Evolutionary conservation across 2,113 vertebrate species (phyloP), one percentile per base, ranked within the genome.

Genomic region (Megalops atlanticus): DNA sequence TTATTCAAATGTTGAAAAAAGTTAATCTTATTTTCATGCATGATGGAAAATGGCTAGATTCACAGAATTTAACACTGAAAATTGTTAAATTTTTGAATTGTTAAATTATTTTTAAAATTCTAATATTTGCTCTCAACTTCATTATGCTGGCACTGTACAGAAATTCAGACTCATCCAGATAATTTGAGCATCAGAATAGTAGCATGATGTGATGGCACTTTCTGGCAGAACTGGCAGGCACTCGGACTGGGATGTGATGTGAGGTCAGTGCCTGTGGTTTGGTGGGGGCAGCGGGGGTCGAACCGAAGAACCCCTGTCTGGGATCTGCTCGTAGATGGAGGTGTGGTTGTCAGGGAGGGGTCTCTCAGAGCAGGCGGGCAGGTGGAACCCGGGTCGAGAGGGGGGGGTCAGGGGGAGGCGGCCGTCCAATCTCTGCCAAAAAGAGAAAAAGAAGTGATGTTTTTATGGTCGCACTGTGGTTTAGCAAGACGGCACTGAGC

Each of bases 311-410:
- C 38, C 72, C 76, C 86, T 82, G 21, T 78, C 78, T 77, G 85
- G 85, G 54, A 88, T 88, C 79, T 83, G 83, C 68, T 89, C 84
- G n/a, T 89, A 89, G 69, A 89, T 88, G 41, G 10, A 64, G 5
- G 39, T 35, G 0, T 76, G 68, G 76, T 45, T 52, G 0, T 16
- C 3, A 27, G 58, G 1, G 47, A 41, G n/a, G n/a, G 1, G 6
- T 7, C 41, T 64, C 35, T 78, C 71, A 21, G 81, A 43, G 74
- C 36, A 83, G 18, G 36, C 33, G 69, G 64, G 31, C 45, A 24
- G 79, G 38, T 47, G 24, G 76, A 68, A 7, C 21, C 4, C 33
- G 10, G 52, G 1, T 11, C 38, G 39, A 14, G 43, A 41, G 12
- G 64, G 21, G 41, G 78, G 39, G 40, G 52, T 76, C 45, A 64